These are phyloP conservation scores for Pseudococcus longispinus DNA, from an alignment of 2,888 invertebrate genomes.

Conservation along the genomic window DNA sequence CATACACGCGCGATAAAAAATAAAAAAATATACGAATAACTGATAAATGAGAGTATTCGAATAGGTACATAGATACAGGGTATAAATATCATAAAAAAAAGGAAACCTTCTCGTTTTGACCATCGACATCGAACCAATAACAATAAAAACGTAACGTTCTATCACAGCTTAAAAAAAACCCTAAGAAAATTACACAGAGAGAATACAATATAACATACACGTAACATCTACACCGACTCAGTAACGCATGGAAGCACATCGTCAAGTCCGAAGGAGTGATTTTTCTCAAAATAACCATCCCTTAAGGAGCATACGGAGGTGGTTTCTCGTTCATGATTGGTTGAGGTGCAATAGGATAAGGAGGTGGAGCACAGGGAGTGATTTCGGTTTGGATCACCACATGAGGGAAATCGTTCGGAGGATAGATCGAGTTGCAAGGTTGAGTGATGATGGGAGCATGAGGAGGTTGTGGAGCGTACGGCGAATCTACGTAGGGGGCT, in stretches of 20 bases:
- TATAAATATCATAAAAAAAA: not conserved
- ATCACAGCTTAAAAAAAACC: slow-evolving; percentile 31
- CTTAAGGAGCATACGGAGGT: slow-evolving; percentile 7
- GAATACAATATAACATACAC: not conserved
- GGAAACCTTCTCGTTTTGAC: not conserved
- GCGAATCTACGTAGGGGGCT: not conserved
- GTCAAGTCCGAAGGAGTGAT: not conserved
- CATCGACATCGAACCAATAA: not conserved
- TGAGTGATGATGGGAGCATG: not conserved
- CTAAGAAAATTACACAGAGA: not conserved
- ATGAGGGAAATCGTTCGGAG: not conserved
- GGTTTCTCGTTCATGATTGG: not conserved
- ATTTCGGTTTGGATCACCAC: not conserved
- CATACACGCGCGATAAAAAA: not conserved
- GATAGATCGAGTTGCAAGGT: not conserved
- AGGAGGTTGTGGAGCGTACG: not conserved
- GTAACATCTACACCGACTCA: not conserved
- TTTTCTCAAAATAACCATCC: no score
- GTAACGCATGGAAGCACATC: slow-evolving; percentile 21
- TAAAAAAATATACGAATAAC: not conserved
- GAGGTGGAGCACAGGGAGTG: not conserved
- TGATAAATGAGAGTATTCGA: not conserved
- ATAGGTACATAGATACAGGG: not conserved
- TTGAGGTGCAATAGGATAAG: slow-evolving; percentile 12
- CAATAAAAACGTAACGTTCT: slow-evolving; percentile 14